A percentile compares a stretch with the other conserved stretches of the same genome.
Evolutionary conservation across 2,113 vertebrate genomes (phyloP).

Genomic region (Amphilophus citrinellus): DNA sequence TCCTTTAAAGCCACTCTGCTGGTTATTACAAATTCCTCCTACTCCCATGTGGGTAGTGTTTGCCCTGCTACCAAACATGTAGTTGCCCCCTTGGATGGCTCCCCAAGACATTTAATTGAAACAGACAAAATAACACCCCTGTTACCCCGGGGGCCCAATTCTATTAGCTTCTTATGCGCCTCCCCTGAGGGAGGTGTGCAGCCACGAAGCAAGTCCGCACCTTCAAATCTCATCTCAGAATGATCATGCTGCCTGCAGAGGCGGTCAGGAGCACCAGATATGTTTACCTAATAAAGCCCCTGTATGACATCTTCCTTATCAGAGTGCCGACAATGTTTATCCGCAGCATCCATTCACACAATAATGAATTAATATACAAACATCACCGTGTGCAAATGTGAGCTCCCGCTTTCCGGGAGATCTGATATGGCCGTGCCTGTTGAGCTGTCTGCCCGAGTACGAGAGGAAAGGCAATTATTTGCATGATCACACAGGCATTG

Average conservation of each 20-base stretch:
- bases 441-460: slow-evolving; percentile 41
- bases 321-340: slow-evolving; percentile 38
- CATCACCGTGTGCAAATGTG: slow-evolving; percentile 32
- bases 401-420: slow-evolving; percentile 50
- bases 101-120: slow-evolving; percentile 77
- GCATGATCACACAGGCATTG: slow-evolving; percentile 81
- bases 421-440: slow-evolving; percentile 45
- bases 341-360: slow-evolving; percentile 10
- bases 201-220: slow-evolving; percentile 38
- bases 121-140: slow-evolving; percentile 77
- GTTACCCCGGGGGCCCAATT: slow-evolving; percentile 70
- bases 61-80: slow-evolving; percentile 54
- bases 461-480: slow-evolving; percentile 80
- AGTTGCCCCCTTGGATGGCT: slow-evolving; percentile 31
- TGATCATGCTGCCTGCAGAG: slow-evolving; percentile 18
- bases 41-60: slow-evolving; percentile 56
- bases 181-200: slow-evolving; percentile 52
- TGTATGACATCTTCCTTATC: slow-evolving; percentile 52
- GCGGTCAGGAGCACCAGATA: background rate
- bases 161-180: slow-evolving; percentile 69
- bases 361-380: slow-evolving; percentile 62
- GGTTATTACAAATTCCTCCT: slow-evolving; percentile 51
- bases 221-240: slow-evolving; percentile 54
- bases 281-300: slow-evolving; percentile 25
- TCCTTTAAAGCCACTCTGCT: slow-evolving; percentile 62